These are phyloP conservation scores for Hydrotaea diabolus DNA, from an alignment of 2,888 invertebrate species.

Conservation along the genomic window DNA sequence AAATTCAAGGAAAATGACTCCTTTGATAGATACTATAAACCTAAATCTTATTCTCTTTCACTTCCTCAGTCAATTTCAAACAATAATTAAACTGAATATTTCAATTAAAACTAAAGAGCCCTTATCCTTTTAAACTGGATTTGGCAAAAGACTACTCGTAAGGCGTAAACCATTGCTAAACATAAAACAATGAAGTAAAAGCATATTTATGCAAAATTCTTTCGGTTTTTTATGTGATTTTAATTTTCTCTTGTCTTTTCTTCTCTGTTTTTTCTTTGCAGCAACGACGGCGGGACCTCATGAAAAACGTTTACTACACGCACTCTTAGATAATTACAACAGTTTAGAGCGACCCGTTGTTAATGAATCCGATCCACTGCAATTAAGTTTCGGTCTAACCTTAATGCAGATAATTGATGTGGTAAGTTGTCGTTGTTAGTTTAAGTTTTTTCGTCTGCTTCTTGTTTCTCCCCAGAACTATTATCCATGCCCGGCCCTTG, in stretches of 20 bases:
- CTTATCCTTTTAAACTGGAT: too few relatives aligned
- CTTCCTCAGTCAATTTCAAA: too few relatives aligned
- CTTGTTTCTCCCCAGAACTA: not conserved
- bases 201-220: not conserved
- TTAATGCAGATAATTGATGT: slow-evolving; percentile 99
- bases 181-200: not conserved
- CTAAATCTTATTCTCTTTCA: too few relatives aligned
- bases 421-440: slow-evolving; percentile 83
- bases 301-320: slow-evolving; percentile 94
- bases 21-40: too few relatives aligned
- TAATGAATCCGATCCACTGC: slow-evolving; percentile 97
- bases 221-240: not conserved
- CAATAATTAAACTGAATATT: not conserved
- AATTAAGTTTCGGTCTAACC: slow-evolving; percentile 96
- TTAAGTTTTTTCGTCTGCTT: slow-evolving; percentile 3
- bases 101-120: too few relatives aligned
- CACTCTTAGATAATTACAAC: slow-evolving; percentile 95
- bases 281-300: slow-evolving; percentile 93
- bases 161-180: too few relatives aligned
- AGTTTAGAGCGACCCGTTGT: slow-evolving; percentile 96
- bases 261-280: slow-evolving; percentile 78
- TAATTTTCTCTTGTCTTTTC: not conserved
- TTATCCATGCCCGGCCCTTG: not conserved
- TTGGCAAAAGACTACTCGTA: too few relatives aligned
- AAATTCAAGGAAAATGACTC: too few relatives aligned